Evolutionary conservation across 2,888 invertebrate species (phyloP).

Genomic region (Sphaeridia pumilis): DNA sequence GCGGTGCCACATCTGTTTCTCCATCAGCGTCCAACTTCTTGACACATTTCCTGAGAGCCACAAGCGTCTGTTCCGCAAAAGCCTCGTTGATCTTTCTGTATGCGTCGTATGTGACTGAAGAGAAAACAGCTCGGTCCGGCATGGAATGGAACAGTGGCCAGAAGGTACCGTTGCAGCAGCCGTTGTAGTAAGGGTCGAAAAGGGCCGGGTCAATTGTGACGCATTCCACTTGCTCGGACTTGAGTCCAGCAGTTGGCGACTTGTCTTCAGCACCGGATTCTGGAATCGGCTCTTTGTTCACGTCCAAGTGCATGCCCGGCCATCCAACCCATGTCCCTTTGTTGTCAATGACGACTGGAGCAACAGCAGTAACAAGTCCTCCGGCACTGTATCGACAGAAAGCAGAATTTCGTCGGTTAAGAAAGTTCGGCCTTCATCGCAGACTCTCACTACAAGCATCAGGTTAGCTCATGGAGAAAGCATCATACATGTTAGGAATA

Average conservation of each 20-base stretch:
- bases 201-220: constrained; percentile 38
- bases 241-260: constrained; percentile 40
- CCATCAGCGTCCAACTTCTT: constrained; percentile 37
- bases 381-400: constrained; percentile 38
- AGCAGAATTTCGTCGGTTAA: too few species aligned
- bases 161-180: constrained; percentile 42
- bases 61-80: constrained; percentile 40
- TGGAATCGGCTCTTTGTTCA: constrained; percentile 38
- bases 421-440: too few species aligned
- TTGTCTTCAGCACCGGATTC: constrained; percentile 40
- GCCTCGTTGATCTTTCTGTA: constrained; percentile 40
- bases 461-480: too few species aligned
- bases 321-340: constrained; percentile 43
- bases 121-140: constrained; percentile 41
- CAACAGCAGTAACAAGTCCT: constrained; percentile 42
- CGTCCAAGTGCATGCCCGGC: constrained; percentile 40
- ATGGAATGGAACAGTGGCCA: constrained; percentile 43
- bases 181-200: constrained; percentile 42
- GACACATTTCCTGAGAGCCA: constrained; percentile 39
- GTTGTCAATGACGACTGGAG: constrained; percentile 41
- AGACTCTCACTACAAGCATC: too few species aligned
- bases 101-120: constrained; percentile 40
- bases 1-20: constrained; percentile 39
- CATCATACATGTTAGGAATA: too few species aligned
- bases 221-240: constrained; percentile 40